These are phyloP conservation scores for Notechis scutatus DNA, from an alignment of 2,113 vertebrate species.

Conservation along the genomic window DNA sequence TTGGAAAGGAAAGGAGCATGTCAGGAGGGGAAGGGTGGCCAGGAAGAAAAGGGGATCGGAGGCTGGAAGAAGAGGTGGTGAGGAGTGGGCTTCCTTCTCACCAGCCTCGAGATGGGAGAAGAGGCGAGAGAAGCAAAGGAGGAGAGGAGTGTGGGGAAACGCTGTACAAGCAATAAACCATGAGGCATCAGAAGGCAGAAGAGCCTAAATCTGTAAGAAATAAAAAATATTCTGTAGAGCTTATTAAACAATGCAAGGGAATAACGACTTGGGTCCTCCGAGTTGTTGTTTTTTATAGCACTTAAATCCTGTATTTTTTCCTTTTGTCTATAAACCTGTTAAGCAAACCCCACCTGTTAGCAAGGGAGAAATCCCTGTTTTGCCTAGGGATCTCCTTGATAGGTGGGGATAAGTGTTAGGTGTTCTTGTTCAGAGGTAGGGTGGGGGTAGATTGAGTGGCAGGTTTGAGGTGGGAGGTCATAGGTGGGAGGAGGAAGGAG, in stretches of 20 bases:
- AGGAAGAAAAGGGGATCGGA: background rate
- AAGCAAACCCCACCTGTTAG: background rate
- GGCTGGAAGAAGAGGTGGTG: background rate
- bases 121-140: background rate
- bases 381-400: background rate
- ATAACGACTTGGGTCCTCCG: background rate
- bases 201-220: background rate
- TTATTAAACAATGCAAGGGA: background rate
- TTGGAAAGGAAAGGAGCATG: background rate
- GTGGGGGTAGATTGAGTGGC: background rate
- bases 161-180: background rate
- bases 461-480: background rate
- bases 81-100: no score
- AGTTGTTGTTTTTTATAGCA: background rate
- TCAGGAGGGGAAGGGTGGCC: background rate
- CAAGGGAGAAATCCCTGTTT: conserved; percentile 2
- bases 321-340: background rate
- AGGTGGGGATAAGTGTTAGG: background rate
- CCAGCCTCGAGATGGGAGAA: background rate
- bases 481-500: background rate
- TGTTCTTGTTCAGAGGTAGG: no score
- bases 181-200: background rate
- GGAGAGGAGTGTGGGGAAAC: background rate
- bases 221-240: background rate
- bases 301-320: background rate